Base-by-base conservation (phyloP, 64 coral and sea anemone genomes). In the Montipora capricornis region DNA sequence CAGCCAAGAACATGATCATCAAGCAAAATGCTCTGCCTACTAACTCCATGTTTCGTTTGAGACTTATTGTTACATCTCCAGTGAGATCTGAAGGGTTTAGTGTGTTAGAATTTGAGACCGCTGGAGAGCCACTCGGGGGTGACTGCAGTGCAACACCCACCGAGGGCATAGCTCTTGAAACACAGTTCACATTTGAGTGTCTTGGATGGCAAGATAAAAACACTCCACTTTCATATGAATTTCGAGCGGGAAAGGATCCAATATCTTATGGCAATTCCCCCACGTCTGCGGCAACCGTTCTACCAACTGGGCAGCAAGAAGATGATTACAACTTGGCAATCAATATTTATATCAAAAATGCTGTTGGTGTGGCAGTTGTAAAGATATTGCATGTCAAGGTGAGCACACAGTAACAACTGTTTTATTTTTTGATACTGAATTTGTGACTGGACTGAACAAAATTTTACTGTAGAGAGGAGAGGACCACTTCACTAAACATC, bases 181-280 rank as follows among this genome's bases (percentile, higher is more conserved):
- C 81, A 2, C 15, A 69, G 60, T 84, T 84, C n/a, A 48, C 22
- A 10, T 84, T 69, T 69, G 81, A 70, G 9, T 84, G 81, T 15
- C 67, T 69, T 69, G 81, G 67, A 49, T 84, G 81, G 81, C 14
- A 69, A 20, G 81, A 84, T 69, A 84, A 84, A 84, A 84, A 17
- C 46, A 64, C 14, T 2, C 81, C 81, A 16, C 7, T 84, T 47
- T n/a, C 61, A n/a, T 84, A 84, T n/a, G 81, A 84, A 49, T 84
- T 84, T 9, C 81, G 81, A n/a, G 29, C 19, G n/a, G 81, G 60
- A 47, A 67, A 84, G 2, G 44, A 68, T 14, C 29, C 62, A 20
- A 84, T 84, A 69, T 84, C 81, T 20, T 84, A 84, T 69, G 81
- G 81, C 37, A 68, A 14, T 20, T 84, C 81, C 9, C 17, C 81